A percentile compares a stretch with the other conserved stretches of the same genome.
These are phyloP conservation scores for Temnothorax nylanderi DNA, from an alignment of 1,140 invertebrate genomes.

Conservation along the genomic window DNA sequence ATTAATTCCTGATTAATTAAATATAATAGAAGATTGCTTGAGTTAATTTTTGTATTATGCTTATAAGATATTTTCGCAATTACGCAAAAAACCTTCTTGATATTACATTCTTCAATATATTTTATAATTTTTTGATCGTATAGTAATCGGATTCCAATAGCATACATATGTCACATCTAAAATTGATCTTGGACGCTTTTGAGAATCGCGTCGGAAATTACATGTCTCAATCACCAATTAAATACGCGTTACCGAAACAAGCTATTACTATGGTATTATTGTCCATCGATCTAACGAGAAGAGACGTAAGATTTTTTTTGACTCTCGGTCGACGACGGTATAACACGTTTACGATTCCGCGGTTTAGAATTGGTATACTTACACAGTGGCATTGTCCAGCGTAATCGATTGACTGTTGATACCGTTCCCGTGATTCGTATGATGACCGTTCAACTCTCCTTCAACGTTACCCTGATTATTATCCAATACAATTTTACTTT, in stretches of 20 bases:
- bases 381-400: conserved; percentile 85
- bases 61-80: conserved; percentile 28
- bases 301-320: conserved; percentile 61
- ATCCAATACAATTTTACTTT: conserved; percentile 82
- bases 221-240: conserved; percentile 14
- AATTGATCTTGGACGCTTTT: conserved; percentile 18
- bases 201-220: neutral
- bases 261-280: conserved; percentile 65
- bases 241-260: conserved; percentile 40
- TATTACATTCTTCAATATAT: neutral
- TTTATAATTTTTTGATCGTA: conserved; percentile 17
- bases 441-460: conserved; percentile 83
- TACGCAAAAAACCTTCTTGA: neutral
- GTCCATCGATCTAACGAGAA: conserved; percentile 67
- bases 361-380: conserved; percentile 79
- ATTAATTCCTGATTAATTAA: conserved; percentile 9
- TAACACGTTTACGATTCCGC: conserved; percentile 61
- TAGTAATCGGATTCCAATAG: conserved; percentile 17
- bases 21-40: conserved; percentile 10
- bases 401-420: conserved; percentile 83
- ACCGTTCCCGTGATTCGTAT: conserved; percentile 82
- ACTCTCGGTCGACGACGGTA: conserved; percentile 58
- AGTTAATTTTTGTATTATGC: neutral
- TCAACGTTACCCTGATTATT: conserved; percentile 82
- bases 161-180: conserved; percentile 12